Evolutionary conservation across 2,888 invertebrate genomes (phyloP).

Genomic region (Xestia c-nigrum): DNA sequence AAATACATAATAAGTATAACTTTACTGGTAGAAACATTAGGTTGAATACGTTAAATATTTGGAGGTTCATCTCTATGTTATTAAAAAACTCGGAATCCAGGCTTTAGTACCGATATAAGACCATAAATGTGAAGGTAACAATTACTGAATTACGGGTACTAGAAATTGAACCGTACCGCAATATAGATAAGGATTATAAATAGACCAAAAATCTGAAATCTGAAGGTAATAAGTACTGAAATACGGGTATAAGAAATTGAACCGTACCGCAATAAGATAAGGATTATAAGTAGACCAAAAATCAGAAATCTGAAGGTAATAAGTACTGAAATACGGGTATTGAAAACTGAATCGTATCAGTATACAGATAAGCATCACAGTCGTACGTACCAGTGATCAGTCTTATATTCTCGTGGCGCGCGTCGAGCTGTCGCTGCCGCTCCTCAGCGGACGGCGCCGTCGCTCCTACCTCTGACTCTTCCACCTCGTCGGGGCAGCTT

Average conservation of each 20-base stretch:
- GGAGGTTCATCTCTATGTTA: not conserved
- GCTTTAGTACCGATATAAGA: not conserved
- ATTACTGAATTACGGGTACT: not conserved
- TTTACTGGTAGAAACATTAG: conserved; percentile 1
- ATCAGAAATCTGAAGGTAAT: not conserved
- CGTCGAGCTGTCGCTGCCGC: conserved; percentile 93
- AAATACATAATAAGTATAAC: not conserved
- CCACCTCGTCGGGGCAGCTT: conserved; percentile 95
- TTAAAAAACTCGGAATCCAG: not conserved
- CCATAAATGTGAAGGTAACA: not conserved
- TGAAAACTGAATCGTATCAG: not conserved
- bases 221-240: not conserved
- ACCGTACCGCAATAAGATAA: not conserved
- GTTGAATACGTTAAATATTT: not conserved
- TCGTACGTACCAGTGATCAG: conserved; percentile 93
- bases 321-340: not conserved
- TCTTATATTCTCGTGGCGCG: conserved; percentile 94
- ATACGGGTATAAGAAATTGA: conserved; percentile 4
- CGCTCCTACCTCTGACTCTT: conserved; percentile 92
- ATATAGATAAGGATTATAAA: not conserved
- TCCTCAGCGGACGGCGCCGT: conserved; percentile 93
- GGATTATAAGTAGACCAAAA: not conserved
- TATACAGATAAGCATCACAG: not conserved
- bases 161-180: conserved; percentile 1
- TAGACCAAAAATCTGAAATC: not conserved